Evolutionary conservation across 2,113 vertebrate species (phyloP), one percentile per base, ranked within the genome.

Genomic region (Pavo muticus): DNA sequence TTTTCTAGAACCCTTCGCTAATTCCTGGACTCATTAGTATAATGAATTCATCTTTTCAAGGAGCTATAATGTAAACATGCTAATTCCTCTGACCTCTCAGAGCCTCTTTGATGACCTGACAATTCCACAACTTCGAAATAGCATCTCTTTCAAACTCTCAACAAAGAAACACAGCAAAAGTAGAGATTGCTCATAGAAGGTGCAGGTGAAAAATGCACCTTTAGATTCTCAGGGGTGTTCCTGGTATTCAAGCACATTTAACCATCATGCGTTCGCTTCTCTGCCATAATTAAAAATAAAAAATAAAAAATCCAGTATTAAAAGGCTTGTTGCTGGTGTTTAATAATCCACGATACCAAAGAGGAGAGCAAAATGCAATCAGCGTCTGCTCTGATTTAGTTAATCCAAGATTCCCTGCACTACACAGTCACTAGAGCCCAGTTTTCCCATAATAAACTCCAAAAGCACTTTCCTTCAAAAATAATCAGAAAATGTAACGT

Each of bases 391-490:
- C 65, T 74, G 61, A 75, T 37, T 48, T 68, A 18, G 2, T 71
- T 71, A 71, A 61, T 48, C 50, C 65, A 87, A 81, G 6, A 84
- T 47, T 87, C 37, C 72, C 35, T 48, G 4, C 54, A 42, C 3
- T 1, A 88, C 14, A n/a, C 7, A 72, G 39, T 84, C 63, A 73
- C 30, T 61, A 82, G 70, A 84, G 91, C 9, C 5, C 50, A 45
- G 0, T 82, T 87, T 84, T 88, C 18, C 52, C 27, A 76, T 54
- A 73, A 84, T 32, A 56, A 85, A 73, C 13, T 87, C 56, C 50
- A 76, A 83, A 87, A 87, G 59, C 35, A 87, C 32, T 24, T 91
- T 4, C 29, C 73, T 39, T 85, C 39, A 83, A 84, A 96, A 85
- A 76, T 39, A 76, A 85, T 73, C 64, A 87, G 37, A 50, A 89